Evolutionary conservation across 2,797 vertebrate genomes (phyloP).

Genomic region (Hydrolagus colliei): DNA sequence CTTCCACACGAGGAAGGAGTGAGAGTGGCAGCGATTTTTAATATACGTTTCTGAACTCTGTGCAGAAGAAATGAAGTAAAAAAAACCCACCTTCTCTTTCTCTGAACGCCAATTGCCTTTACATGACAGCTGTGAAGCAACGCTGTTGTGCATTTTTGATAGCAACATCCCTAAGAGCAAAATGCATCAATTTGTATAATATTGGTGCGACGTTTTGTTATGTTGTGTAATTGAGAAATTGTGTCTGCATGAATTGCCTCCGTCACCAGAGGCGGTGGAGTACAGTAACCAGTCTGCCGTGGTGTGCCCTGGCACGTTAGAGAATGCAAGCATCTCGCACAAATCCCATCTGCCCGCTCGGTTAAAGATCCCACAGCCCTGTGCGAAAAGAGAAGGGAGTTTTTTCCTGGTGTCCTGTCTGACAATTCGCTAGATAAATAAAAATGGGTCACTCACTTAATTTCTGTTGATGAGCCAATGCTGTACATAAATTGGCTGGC

Average conservation of each 20-base stretch:
- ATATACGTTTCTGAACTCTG: slow-evolving; percentile 35
- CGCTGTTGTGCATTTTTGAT: slow-evolving; percentile 40
- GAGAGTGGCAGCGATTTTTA: slow-evolving; percentile 34
- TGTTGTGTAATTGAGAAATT: slow-evolving; percentile 52
- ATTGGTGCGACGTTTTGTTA: slow-evolving; percentile 46
- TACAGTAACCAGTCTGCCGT: slow-evolving; percentile 42
- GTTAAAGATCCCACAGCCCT: too few species aligned
- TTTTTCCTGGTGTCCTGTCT: too few species aligned
- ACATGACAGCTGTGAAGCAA: slow-evolving; percentile 47
- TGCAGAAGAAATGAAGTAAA: slow-evolving; percentile 39
- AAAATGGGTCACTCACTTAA: too few species aligned
- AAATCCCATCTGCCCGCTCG: too few species aligned
- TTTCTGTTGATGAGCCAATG: too few species aligned
- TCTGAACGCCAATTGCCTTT: slow-evolving; percentile 12
- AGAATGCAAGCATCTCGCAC: neutral
- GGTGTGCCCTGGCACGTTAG: slow-evolving; percentile 22
- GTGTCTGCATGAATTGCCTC: slow-evolving; percentile 49
- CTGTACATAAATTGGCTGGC: too few species aligned
- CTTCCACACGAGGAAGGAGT: slow-evolving; percentile 37
- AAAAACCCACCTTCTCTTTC: slow-evolving; percentile 32
- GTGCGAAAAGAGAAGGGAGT: too few species aligned
- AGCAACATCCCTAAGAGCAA: slow-evolving; percentile 47
- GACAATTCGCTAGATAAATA: too few species aligned
- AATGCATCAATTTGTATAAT: slow-evolving; percentile 51
- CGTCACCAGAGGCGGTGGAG: slow-evolving; percentile 41